phyloP scores from a whole-genome alignment of 1,140 invertebrate species.

The Melipona quadrifasciata region DNA sequence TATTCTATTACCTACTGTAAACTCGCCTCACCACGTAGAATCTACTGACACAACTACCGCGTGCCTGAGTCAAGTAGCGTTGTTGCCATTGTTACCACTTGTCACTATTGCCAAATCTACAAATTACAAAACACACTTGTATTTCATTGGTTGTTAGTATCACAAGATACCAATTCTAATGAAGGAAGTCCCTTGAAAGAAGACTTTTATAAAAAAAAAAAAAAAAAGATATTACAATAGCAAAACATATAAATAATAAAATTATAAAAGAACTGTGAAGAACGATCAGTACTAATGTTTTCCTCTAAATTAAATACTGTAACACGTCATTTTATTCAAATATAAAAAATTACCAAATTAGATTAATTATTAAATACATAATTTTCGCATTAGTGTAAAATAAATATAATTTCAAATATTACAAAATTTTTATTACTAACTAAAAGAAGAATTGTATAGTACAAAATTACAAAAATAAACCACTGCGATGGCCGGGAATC shows the following conservation, averaged over 20 bases:
- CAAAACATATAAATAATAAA: neutral
- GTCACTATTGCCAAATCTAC: slow-evolving; percentile 40
- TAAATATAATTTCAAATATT: neutral
- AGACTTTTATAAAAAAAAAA: neutral
- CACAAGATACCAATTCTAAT: neutral
- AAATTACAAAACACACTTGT: neutral
- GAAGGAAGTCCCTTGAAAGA: neutral
- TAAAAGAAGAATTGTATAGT: neutral
- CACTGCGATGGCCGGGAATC: slow-evolving; percentile 94
- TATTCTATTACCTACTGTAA: neutral
- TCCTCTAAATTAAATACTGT: too few species aligned
- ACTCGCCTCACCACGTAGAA: neutral
- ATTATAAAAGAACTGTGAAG: too few species aligned
- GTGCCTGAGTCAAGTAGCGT: neutral
- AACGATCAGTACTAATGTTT: too few species aligned
- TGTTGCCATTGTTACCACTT: slow-evolving; percentile 45
- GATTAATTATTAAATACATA: neutral
- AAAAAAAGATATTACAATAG: neutral
- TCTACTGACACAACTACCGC: slow-evolving; percentile 21
- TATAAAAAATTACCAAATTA: neutral
- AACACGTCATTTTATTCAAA: neutral
- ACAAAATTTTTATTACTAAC: neutral
- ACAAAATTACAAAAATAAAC: slow-evolving; percentile 19
- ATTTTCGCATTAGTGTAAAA: neutral
- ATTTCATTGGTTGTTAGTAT: slow-evolving; percentile 3